Conservation (phyloP, 64 coral and sea anemone species). For the Actinia equina region DNA sequence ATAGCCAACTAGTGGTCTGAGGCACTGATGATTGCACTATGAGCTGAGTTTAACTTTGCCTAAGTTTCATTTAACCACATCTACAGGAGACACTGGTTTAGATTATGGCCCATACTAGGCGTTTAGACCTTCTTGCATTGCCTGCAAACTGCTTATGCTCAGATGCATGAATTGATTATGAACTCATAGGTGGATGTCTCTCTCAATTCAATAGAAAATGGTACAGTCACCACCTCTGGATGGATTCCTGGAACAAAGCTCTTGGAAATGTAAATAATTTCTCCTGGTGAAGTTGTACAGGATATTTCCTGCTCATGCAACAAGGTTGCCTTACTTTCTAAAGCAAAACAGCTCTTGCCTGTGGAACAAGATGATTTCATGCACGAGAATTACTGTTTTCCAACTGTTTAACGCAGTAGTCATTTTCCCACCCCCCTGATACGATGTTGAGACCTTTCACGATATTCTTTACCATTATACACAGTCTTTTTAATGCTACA, state of each 20-base stretch:
- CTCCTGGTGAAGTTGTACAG: conserved; percentile 37
- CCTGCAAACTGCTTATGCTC: too few relatives aligned
- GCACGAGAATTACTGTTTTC: conserved; percentile 24
- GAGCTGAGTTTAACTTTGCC: too few relatives aligned
- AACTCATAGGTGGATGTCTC: too few relatives aligned
- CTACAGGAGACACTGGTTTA: too few relatives aligned
- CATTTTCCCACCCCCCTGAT: conserved; percentile 34
- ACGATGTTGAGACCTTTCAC: conserved; percentile 23
- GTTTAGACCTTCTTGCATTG: too few relatives aligned
- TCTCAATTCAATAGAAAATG: conserved; percentile 34
- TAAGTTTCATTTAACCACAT: too few relatives aligned
- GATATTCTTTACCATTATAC: conserved; percentile 24
- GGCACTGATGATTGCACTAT: too few relatives aligned
- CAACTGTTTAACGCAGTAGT: conserved; percentile 26
- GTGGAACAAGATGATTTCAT: conserved; percentile 67
- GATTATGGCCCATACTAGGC: too few relatives aligned
- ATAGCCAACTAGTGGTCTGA: too few relatives aligned
- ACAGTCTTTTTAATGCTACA: background rate
- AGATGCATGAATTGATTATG: too few relatives aligned
- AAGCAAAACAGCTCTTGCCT: conserved; percentile 22
- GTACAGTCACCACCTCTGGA: conserved; percentile 37
- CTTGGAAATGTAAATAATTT: conserved; percentile 32
- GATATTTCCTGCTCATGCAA: conserved; percentile 46
- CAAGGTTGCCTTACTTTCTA: conserved; percentile 37
- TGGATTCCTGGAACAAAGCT: conserved; percentile 50